phyloP scores from a whole-genome alignment of 1,140 invertebrate species.

The Myzus persicae region DNA sequence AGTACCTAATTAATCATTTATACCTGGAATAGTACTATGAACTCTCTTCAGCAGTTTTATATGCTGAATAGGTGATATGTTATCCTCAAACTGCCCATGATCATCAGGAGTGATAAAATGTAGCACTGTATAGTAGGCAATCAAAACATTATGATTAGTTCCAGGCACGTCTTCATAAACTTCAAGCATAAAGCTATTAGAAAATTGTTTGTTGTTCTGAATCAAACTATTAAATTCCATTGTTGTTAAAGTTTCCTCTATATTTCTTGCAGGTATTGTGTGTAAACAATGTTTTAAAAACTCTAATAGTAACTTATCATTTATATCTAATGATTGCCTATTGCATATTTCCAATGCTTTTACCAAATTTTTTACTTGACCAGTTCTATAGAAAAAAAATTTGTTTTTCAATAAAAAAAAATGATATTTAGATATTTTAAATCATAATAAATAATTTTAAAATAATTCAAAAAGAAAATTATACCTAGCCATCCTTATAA shows the following conservation, averaged over 20 bases:
- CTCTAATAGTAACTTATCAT: slow-evolving; percentile 15
- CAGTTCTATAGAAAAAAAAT: slow-evolving; percentile 31
- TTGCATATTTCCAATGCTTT: slow-evolving; percentile 49
- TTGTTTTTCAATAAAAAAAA: not conserved
- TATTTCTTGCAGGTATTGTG: slow-evolving; percentile 31
- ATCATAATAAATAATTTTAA: not conserved
- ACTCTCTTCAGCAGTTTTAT: slow-evolving; percentile 51
- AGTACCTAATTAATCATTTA: no score
- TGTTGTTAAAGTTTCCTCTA: slow-evolving; percentile 17
- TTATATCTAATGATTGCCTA: slow-evolving; percentile 42
- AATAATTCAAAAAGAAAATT: not conserved
- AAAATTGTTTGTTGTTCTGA: slow-evolving; percentile 26
- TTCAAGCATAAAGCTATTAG: not conserved
- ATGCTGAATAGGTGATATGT: slow-evolving; percentile 37
- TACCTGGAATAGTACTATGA: slow-evolving; percentile 53
- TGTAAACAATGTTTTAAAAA: slow-evolving; percentile 43
- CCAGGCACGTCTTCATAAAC: slow-evolving; percentile 44
- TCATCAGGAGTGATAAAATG: slow-evolving; percentile 38
- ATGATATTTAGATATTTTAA: not conserved
- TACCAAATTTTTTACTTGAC: slow-evolving; percentile 14
- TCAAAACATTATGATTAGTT: slow-evolving; percentile 46
- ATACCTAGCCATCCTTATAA: slow-evolving; percentile 47
- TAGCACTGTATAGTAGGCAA: slow-evolving; percentile 43
- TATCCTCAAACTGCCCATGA: not conserved
- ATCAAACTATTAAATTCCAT: slow-evolving; percentile 39